Conservation (phyloP, 2,888 invertebrate species). For the Xylocampa areola region DNA sequence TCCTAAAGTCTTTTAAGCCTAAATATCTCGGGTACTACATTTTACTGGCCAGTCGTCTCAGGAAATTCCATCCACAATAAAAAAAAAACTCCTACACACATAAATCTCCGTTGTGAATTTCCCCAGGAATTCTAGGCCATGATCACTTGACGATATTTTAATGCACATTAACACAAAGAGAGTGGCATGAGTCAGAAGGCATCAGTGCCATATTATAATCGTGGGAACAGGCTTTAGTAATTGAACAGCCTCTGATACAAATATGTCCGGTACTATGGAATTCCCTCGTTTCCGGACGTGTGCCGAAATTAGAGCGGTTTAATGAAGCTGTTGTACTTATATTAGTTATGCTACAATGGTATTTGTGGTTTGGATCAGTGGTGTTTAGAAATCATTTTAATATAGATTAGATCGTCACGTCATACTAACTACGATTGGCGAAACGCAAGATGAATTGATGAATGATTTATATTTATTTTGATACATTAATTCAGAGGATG, state of each 20-base stretch:
- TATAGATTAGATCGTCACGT: background rate
- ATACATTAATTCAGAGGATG: too few species aligned
- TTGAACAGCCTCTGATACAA: slow-evolving; percentile 38
- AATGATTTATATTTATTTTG: too few species aligned
- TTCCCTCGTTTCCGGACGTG: slow-evolving; percentile 52
- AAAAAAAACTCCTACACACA: background rate
- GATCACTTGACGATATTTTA: slow-evolving; percentile 14
- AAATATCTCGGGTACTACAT: too few species aligned
- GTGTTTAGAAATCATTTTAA: slow-evolving; percentile 17
- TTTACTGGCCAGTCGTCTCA: too few species aligned
- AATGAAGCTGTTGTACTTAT: slow-evolving; percentile 22
- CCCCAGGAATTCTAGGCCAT: slow-evolving; percentile 44
- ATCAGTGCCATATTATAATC: slow-evolving; percentile 27
- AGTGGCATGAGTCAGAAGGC: slow-evolving; percentile 50
- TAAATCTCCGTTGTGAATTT: slow-evolving; percentile 22
- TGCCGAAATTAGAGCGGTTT: slow-evolving; percentile 48
- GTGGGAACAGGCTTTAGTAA: slow-evolving; percentile 56
- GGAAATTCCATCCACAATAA: background rate
- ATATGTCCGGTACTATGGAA: slow-evolving; percentile 51
- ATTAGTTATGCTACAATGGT: slow-evolving; percentile 39
- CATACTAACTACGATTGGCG: background rate
- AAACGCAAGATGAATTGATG: too few species aligned
- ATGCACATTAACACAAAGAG: slow-evolving; percentile 41
- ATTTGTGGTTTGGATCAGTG: background rate
- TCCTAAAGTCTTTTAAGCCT: too few species aligned